Conservation (phyloP, 2,797 vertebrate species). For the Propithecus deckenii region DNA sequence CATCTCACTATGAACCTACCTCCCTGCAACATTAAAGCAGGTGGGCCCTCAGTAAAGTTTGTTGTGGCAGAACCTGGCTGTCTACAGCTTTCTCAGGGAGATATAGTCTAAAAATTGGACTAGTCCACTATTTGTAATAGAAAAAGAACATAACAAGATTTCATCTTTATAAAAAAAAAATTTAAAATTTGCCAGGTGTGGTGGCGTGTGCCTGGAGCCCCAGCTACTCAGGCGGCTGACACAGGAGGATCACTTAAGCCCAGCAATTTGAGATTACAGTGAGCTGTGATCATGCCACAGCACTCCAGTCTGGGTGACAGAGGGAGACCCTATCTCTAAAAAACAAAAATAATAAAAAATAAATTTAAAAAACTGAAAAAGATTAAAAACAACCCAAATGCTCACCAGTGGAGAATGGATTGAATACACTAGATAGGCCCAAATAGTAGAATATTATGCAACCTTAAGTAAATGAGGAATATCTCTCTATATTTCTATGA, state of each 20-base stretch:
- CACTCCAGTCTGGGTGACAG: background rate
- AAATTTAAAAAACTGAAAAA: background rate
- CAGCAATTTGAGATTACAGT: too few species aligned
- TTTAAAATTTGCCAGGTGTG: background rate
- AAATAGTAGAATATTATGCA: background rate
- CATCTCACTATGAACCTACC: rapidly evolving
- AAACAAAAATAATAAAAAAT: background rate
- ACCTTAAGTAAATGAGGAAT: background rate
- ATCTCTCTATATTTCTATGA: background rate
- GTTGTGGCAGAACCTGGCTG: background rate
- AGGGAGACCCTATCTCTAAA: background rate
- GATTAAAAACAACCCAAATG: background rate
- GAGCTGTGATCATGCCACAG: background rate
- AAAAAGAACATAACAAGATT: background rate
- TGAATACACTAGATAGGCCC: background rate
- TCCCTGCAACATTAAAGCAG: background rate
- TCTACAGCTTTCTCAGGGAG: background rate
- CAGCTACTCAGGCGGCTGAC: background rate
- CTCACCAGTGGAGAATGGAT: background rate
- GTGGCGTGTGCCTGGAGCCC: background rate
- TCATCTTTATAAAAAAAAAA: background rate
- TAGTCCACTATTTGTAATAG: background rate
- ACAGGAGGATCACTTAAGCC: background rate
- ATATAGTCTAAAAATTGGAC: background rate
- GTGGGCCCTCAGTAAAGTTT: background rate